Evolutionary conservation across 1,140 invertebrate species (phyloP).

Genomic region (Diorhabda elongata): DNA sequence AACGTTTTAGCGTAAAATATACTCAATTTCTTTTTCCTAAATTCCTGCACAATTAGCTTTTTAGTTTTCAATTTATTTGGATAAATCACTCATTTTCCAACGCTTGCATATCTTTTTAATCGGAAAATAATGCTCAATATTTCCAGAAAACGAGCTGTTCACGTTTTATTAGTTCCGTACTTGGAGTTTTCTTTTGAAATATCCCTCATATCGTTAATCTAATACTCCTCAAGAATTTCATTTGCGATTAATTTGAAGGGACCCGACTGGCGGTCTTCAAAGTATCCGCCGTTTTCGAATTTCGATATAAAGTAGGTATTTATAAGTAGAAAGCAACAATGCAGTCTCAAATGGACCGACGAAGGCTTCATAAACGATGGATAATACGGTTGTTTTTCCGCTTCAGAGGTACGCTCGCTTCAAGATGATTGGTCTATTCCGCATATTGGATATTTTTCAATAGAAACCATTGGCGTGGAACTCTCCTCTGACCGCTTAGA

Average conservation of each 20-base stretch:
- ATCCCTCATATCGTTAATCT: slow-evolving; percentile 18
- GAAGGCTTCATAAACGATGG: slow-evolving; percentile 28
- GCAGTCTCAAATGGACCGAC: slow-evolving; percentile 33
- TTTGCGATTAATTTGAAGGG: slow-evolving; percentile 37
- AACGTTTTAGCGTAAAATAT: too few relatives aligned
- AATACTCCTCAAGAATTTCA: slow-evolving; percentile 34
- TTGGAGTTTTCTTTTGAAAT: background rate
- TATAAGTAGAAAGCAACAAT: slow-evolving; percentile 38
- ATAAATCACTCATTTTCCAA: too few relatives aligned
- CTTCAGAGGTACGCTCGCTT: slow-evolving; percentile 22
- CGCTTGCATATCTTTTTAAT: too few relatives aligned
- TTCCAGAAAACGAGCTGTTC: too few relatives aligned
- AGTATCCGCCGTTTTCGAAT: slow-evolving; percentile 23
- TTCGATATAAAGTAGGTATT: slow-evolving; percentile 30
- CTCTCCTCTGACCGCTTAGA: background rate
- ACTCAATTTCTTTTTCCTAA: too few relatives aligned
- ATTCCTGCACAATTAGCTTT: too few relatives aligned
- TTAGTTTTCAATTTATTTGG: too few relatives aligned
- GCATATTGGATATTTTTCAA: slow-evolving; percentile 25
- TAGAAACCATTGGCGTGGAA: slow-evolving; percentile 10
- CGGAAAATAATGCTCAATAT: too few relatives aligned
- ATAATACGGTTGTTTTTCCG: slow-evolving; percentile 33
- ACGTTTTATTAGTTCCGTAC: too few relatives aligned
- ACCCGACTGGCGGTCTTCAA: slow-evolving; percentile 21
- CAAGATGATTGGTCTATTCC: slow-evolving; percentile 24